Evolutionary conservation across 1,140 invertebrate genomes (phyloP).

Genomic region (Theocolax elegans): DNA sequence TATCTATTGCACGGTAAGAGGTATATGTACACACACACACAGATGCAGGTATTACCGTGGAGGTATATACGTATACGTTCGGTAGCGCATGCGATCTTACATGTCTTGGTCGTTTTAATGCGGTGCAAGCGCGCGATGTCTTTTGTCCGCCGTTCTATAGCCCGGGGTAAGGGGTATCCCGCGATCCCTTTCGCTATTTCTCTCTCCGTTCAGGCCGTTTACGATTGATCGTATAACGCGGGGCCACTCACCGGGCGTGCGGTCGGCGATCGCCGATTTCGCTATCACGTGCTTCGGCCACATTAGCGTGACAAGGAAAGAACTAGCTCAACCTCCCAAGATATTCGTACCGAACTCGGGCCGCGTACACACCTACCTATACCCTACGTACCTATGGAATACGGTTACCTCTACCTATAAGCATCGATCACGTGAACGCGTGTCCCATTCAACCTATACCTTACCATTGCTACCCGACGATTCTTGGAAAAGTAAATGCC

Average conservation of each 20-base stretch:
- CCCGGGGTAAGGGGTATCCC: neutral
- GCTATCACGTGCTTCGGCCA: neutral
- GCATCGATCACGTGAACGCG: no score
- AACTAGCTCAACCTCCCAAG: neutral
- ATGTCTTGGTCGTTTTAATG: neutral
- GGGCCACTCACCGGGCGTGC: neutral
- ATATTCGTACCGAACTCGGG: neutral
- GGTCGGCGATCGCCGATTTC: neutral
- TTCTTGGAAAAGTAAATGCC: no score
- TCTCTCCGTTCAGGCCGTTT: neutral
- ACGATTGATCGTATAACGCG: conserved; percentile 10
- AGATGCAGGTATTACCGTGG: no score
- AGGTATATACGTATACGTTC: neutral
- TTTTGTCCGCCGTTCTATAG: neutral
- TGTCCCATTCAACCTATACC: no score
- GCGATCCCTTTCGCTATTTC: neutral
- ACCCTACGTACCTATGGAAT: neutral
- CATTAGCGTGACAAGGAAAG: conserved; percentile 12
- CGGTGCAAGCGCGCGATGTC: neutral
- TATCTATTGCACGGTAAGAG: neutral
- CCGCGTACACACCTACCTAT: neutral
- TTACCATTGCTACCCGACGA: no score
- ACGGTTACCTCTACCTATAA: neutral
- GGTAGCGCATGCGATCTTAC: neutral
- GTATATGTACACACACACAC: no score